phyloP scores from a whole-genome alignment of 1,140 invertebrate species.

The Drosophila suzukii region DNA sequence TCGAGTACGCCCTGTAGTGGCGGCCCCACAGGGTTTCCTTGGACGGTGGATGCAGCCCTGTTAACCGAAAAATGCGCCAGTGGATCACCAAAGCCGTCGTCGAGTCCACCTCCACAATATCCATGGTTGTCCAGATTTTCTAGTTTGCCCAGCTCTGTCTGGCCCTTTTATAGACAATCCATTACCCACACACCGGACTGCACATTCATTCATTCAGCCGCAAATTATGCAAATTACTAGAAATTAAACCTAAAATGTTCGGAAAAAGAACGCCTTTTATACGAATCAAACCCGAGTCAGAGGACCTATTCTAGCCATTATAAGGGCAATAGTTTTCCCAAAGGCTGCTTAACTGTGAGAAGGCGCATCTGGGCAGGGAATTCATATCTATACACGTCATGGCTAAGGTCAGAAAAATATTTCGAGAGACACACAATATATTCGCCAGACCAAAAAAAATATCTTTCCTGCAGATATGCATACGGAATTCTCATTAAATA shows the following conservation, averaged over 20 bases:
- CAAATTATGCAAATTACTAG: slow-evolving; percentile 66
- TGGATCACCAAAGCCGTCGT: slow-evolving; percentile 45
- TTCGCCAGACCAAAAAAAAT: too few relatives aligned
- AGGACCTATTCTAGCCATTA: slow-evolving; percentile 7
- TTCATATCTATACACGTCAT: too few relatives aligned
- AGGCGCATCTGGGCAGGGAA: neutral
- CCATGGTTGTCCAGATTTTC: neutral
- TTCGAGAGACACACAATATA: too few relatives aligned
- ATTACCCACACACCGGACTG: neutral
- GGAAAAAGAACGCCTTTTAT: neutral
- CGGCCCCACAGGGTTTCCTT: slow-evolving; percentile 15
- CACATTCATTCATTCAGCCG: neutral
- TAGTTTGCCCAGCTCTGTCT: neutral
- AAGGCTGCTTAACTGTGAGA: neutral
- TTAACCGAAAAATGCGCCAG: slow-evolving; percentile 54
- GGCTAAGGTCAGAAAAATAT: too few relatives aligned
- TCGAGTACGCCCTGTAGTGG: slow-evolving; percentile 47
- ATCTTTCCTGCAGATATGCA: too few relatives aligned
- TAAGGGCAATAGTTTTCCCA: slow-evolving; percentile 2
- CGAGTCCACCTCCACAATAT: slow-evolving; percentile 39
- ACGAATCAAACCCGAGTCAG: neutral
- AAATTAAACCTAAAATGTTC: slow-evolving; percentile 53
- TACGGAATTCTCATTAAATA: too few relatives aligned
- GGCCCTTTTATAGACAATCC: slow-evolving; percentile 51
- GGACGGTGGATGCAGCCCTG: slow-evolving; percentile 43